These are phyloP conservation scores for Lochmaea crataegi DNA, from an alignment of 2,888 invertebrate genomes.

Conservation along the genomic window DNA sequence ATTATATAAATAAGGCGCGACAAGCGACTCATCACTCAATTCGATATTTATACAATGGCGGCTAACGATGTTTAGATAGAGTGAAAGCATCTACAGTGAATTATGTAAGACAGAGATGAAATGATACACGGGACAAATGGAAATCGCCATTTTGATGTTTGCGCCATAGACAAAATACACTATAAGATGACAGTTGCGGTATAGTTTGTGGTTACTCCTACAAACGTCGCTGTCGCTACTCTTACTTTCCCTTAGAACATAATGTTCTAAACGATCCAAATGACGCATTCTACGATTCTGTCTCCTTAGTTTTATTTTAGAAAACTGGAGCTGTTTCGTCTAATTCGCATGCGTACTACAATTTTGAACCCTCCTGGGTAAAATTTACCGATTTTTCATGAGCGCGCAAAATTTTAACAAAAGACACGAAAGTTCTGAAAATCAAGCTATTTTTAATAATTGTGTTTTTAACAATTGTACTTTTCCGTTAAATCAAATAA, in stretches of 20 bases:
- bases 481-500: too few relatives aligned
- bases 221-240: constrained; percentile 1
- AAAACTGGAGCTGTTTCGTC: too few relatives aligned
- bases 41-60: constrained; percentile 55
- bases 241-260: not conserved
- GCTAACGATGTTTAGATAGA: constrained; percentile 62
- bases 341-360: not conserved
- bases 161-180: constrained; percentile 5
- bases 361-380: not conserved
- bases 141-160: constrained; percentile 40
- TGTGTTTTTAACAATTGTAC: too few relatives aligned
- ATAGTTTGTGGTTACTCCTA: not conserved
- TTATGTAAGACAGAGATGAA: constrained; percentile 28
- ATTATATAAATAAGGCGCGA: constrained; percentile 53
- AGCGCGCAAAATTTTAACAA: too few relatives aligned
- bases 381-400: too few relatives aligned
- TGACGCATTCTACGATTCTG: too few relatives aligned
- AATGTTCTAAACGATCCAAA: too few relatives aligned
- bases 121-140: constrained; percentile 28
- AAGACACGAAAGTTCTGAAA: too few relatives aligned
- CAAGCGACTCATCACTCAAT: constrained; percentile 52
- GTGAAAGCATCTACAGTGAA: constrained; percentile 38
- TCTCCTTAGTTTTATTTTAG: too few relatives aligned
- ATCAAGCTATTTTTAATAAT: too few relatives aligned
- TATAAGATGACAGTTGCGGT: not conserved